A percentile compares a stretch with the other conserved stretches of the same genome.
Evolutionary conservation across 2,888 invertebrate species (phyloP).

Genomic region (Neoaliturus tenellus): DNA sequence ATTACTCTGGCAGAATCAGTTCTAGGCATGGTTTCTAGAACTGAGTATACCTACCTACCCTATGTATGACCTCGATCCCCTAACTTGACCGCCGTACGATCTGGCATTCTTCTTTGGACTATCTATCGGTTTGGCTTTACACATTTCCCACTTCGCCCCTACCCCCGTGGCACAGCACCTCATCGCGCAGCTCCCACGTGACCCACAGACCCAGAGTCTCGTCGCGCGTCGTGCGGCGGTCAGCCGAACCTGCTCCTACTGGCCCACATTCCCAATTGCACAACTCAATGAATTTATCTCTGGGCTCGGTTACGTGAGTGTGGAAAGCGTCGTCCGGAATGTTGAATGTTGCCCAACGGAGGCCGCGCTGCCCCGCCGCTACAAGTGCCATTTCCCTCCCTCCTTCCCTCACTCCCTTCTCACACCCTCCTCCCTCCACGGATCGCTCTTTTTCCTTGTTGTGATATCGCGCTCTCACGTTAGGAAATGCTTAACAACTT

Average conservation of each 20-base stretch:
- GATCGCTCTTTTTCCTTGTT: too few relatives aligned
- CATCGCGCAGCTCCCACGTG: neutral
- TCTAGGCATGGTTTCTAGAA: too few relatives aligned
- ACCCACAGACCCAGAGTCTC: neutral
- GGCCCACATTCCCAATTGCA: slow-evolving; percentile 36
- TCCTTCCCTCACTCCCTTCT: neutral
- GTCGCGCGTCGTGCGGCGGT: neutral
- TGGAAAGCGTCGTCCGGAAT: slow-evolving; percentile 40
- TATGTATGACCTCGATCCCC: too few relatives aligned
- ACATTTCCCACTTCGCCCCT: too few relatives aligned
- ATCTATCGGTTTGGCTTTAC: too few relatives aligned
- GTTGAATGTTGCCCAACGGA: slow-evolving; percentile 28
- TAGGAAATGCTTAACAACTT: slow-evolving; percentile 3
- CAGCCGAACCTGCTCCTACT: slow-evolving; percentile 40
- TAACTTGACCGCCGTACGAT: too few relatives aligned
- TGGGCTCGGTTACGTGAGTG: slow-evolving; percentile 23
- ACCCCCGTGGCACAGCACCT: too few relatives aligned
- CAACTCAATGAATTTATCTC: slow-evolving; percentile 45
- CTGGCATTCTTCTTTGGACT: too few relatives aligned
- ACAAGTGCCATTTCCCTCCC: slow-evolving; percentile 44
- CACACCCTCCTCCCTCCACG: neutral
- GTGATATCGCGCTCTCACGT: neutral
- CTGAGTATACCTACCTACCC: too few relatives aligned
- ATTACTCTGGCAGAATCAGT: too few relatives aligned
- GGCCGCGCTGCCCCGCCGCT: neutral